phyloP scores from a whole-genome alignment of 1,140 invertebrate species.

The Papilio dardanus region DNA sequence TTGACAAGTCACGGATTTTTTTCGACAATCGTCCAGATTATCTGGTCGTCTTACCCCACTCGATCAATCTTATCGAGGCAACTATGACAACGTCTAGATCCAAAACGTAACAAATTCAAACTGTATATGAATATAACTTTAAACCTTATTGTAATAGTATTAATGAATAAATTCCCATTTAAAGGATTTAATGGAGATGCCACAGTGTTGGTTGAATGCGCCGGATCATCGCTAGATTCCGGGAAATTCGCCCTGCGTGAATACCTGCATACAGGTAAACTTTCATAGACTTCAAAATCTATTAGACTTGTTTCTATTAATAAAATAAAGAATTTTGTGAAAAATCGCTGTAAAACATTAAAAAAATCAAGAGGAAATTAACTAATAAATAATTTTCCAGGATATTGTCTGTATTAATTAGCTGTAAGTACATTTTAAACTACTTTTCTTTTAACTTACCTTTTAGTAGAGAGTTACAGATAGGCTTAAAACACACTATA shows the following conservation, averaged over 20 bases:
- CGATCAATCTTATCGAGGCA: constrained; percentile 80
- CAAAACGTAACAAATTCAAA: constrained; percentile 39
- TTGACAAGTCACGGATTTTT: constrained; percentile 81
- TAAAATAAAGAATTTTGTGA: neutral
- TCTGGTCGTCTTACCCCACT: constrained; percentile 78
- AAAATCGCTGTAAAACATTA: constrained; percentile 2
- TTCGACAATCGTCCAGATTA: constrained; percentile 67
- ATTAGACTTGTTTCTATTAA: neutral
- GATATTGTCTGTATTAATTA: too few species aligned
- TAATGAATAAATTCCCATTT: constrained; percentile 43
- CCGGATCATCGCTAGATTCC: constrained; percentile 80
- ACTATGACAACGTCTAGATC: constrained; percentile 49
- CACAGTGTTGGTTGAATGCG: constrained; percentile 59
- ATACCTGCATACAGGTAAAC: constrained; percentile 79
- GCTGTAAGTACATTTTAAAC: too few species aligned
- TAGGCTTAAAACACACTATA: too few species aligned
- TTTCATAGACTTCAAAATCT: constrained; percentile 35
- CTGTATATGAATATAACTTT: constrained; percentile 36
- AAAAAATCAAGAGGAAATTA: too few species aligned
- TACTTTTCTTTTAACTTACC: too few species aligned
- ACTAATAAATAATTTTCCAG: too few species aligned
- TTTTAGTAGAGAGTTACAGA: too few species aligned
- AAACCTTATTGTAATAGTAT: constrained; percentile 31
- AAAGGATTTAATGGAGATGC: constrained; percentile 49
- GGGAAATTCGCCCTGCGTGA: constrained; percentile 79